A percentile compares a stretch with the other conserved stretches of the same genome.
Evolutionary conservation across 2,797 vertebrate species (phyloP).

Genomic region (Characodon lateralis): DNA sequence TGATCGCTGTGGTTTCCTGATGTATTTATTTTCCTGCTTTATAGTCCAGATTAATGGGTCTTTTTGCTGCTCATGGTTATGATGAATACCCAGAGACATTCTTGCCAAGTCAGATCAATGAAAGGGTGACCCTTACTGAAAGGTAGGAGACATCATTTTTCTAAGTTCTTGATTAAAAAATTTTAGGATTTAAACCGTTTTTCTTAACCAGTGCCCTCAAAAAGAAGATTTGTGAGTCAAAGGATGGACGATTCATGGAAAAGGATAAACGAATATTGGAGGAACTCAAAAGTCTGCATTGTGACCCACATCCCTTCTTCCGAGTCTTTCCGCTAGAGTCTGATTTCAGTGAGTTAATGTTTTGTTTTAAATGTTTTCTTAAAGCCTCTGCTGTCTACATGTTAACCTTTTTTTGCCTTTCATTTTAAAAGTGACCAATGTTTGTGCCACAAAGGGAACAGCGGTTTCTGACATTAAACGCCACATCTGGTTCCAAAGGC

Average conservation of each 20-base stretch:
- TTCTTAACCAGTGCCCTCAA: constrained; percentile 60
- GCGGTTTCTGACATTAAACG: neutral
- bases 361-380: neutral
- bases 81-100: constrained; percentile 60
- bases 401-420: neutral
- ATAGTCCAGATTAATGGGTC: constrained; percentile 35
- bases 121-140: constrained; percentile 58
- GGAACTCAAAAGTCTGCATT: constrained; percentile 72
- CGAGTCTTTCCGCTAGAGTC: constrained; percentile 67
- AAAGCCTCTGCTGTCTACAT: neutral
- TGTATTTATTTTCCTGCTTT: constrained; percentile 7
- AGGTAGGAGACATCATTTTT: constrained; percentile 38
- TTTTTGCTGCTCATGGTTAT: constrained; percentile 45
- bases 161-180: neutral
- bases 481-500: no score
- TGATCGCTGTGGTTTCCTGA: neutral
- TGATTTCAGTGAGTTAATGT: constrained; percentile 57
- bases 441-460: neutral
- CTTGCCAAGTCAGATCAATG: constrained; percentile 58
- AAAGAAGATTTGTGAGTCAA: constrained; percentile 55
- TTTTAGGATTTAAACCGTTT: neutral
- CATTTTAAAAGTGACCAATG: neutral
- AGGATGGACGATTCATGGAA: constrained; percentile 25
- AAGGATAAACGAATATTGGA: constrained; percentile 68
- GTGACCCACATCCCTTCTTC: constrained; percentile 72